Percentiles rank a stretch among this genome's conserved stretches.
These are phyloP conservation scores for Euspilapteryx auroguttella DNA, from an alignment of 2,888 invertebrate genomes.

Conservation along the genomic window DNA sequence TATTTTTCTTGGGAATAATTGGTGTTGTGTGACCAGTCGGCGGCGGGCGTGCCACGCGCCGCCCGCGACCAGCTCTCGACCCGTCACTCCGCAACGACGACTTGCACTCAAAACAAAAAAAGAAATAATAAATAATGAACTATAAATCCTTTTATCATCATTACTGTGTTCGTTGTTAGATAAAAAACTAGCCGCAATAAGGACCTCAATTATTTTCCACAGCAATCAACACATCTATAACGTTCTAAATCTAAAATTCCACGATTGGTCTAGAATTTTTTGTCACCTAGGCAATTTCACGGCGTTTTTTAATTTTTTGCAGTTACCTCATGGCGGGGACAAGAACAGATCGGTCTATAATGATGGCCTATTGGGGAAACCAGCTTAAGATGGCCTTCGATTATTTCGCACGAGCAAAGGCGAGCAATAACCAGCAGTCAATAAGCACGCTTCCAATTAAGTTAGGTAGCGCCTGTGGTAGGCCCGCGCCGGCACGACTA, in stretches of 20 bases:
- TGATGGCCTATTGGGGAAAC: no score
- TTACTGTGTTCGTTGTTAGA: no score
- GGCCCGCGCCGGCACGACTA: conserved; percentile 12
- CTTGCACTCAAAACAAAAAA: no score
- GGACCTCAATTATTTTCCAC: no score
- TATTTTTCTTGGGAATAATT: conserved; percentile 25
- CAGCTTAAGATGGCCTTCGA: conserved; percentile 23
- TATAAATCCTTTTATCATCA: no score
- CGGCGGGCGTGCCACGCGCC: conserved; percentile 18
- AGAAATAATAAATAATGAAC: no score
- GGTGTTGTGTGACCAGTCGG: conserved; percentile 12
- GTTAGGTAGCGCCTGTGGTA: conserved; percentile 49
- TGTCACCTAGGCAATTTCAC: conserved; percentile 17
- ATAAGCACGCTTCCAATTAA: conserved; percentile 47
- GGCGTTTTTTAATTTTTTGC: conserved; percentile 19
- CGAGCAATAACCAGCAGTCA: conserved; percentile 33
- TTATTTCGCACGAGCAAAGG: conserved; percentile 25
- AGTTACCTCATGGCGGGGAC: conserved; percentile 10
- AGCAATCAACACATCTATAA: no score
- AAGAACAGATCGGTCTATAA: conserved; percentile 33
- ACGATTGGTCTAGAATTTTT: conserved; percentile 19
- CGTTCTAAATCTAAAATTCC: conserved; percentile 29
- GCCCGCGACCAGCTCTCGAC: conserved; percentile 14
- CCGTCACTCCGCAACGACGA: no score
- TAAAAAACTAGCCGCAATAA: no score